phyloP scores from a whole-genome alignment of 2,113 vertebrate genomes.

The Embiotoca jacksoni region DNA sequence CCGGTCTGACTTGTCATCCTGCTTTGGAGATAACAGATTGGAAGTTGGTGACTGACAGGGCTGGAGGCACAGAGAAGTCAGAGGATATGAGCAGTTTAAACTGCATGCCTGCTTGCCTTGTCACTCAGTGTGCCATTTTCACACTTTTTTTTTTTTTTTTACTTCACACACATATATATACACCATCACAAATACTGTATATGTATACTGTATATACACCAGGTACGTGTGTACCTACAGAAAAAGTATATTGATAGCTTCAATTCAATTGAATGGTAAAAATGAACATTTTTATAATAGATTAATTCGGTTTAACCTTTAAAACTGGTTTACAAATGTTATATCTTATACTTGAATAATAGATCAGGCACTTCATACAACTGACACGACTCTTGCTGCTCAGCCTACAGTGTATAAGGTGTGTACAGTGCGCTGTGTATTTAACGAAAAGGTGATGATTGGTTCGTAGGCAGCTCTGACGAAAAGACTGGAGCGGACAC shows the following conservation, averaged over 20 bases:
- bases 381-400: no score
- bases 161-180: not conserved
- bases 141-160: not conserved
- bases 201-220: not conserved
- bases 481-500: not conserved
- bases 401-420: no score
- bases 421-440: not conserved
- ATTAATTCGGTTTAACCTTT: no score
- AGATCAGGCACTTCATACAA: no score
- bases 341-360: no score
- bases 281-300: no score
- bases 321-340: no score
- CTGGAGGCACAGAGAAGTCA: slow-evolving; percentile 12
- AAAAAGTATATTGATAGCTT: not conserved
- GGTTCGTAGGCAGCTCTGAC: slow-evolving; percentile 6
- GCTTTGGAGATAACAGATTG: slow-evolving; percentile 23
- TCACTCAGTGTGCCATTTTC: not conserved
- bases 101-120: not conserved
- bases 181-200: not conserved
- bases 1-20: slow-evolving; percentile 2
- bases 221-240: not conserved
- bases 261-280: no score
- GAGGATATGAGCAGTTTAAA: slow-evolving; percentile 1
- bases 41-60: slow-evolving; percentile 18
- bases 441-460: not conserved